Conservation (phyloP, 2,888 invertebrate genomes). For the Tinea trinotella region DNA sequence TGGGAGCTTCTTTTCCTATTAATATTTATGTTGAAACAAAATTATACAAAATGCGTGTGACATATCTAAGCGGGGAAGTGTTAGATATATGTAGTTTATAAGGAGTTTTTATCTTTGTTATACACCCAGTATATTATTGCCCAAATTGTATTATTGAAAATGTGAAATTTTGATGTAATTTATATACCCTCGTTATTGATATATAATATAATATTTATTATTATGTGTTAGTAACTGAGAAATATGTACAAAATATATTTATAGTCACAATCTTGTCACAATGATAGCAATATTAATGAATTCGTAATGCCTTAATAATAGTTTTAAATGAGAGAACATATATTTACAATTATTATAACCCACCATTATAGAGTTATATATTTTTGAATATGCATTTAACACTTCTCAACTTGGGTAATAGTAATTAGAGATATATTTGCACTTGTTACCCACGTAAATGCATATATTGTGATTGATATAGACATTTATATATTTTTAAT, state of each 20-base stretch:
- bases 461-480: slow-evolving; percentile 14
- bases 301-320: neutral
- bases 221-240: neutral
- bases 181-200: slow-evolving; percentile 11
- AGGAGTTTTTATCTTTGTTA: slow-evolving; percentile 7
- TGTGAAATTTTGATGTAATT: slow-evolving; percentile 11
- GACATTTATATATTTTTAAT: slow-evolving; percentile 14
- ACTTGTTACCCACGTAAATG: slow-evolving; percentile 1
- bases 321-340: neutral
- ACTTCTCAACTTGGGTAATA: slow-evolving; percentile 14
- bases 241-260: slow-evolving; percentile 1
- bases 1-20: slow-evolving; percentile 69
- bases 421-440: neutral
- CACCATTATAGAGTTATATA: slow-evolving; percentile 1
- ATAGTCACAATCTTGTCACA: slow-evolving; percentile 7
- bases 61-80: slow-evolving; percentile 15
- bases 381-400: slow-evolving; percentile 9
- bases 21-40: slow-evolving; percentile 28
- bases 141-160: neutral
- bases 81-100: slow-evolving; percentile 3
- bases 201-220: too few species aligned
- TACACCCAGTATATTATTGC: neutral
- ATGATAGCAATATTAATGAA: neutral
- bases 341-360: neutral
- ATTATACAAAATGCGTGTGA: neutral